Evolutionary conservation across 2,797 vertebrate species (phyloP).

Genomic region (Gila robusta): DNA sequence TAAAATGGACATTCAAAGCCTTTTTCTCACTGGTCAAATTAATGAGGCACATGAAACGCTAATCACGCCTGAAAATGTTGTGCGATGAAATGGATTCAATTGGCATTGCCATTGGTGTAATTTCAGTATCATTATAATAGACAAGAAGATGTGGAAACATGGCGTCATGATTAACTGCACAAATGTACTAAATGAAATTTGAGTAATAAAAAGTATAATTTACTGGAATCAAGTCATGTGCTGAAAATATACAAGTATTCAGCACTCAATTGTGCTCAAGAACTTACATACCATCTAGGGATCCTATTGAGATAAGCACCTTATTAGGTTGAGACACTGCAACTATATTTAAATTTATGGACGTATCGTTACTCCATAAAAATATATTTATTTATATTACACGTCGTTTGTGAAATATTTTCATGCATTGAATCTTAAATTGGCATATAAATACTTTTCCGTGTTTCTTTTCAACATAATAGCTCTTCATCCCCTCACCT

Average conservation of each 20-base stretch:
- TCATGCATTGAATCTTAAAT: background rate
- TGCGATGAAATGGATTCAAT: background rate
- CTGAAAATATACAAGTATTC: background rate
- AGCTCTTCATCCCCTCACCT: slow-evolving; percentile 67
- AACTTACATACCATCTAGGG: background rate
- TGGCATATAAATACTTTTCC: background rate
- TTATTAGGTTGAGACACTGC: background rate
- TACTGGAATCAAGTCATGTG: background rate
- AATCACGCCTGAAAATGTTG: background rate
- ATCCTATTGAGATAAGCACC: background rate
- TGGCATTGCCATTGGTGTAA: background rate
- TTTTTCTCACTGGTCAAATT: background rate
- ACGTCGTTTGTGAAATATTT: background rate
- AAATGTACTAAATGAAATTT: background rate
- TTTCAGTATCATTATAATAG: background rate
- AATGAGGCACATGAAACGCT: background rate
- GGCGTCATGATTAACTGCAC: background rate
- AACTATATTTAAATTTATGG: background rate
- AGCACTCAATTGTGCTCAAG: background rate
- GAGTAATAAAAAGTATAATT: background rate
- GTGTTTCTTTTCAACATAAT: background rate
- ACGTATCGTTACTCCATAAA: too few species aligned
- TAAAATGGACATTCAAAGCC: background rate
- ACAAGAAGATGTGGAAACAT: background rate
- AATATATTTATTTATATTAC: background rate